These are phyloP conservation scores for Melipona quadrifasciata DNA, from an alignment of 1,140 invertebrate genomes.

Conservation along the genomic window DNA sequence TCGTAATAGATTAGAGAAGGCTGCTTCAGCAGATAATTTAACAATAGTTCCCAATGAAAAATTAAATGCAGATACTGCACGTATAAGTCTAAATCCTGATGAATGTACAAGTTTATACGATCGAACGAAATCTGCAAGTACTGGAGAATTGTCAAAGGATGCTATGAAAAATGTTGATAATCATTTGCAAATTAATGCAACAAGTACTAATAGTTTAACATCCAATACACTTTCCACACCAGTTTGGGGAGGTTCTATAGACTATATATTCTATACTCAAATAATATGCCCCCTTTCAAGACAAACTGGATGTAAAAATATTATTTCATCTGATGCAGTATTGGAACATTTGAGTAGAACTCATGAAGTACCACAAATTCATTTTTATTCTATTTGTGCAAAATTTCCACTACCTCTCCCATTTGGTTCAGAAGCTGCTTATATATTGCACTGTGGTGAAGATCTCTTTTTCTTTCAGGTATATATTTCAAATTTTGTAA, in stretches of 20 bases:
- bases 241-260: slow-evolving; percentile 75
- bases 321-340: slow-evolving; percentile 60
- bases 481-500: slow-evolving; percentile 18
- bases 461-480: slow-evolving; percentile 78
- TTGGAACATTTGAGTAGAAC: slow-evolving; percentile 71
- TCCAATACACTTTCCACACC: slow-evolving; percentile 62
- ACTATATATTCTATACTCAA: slow-evolving; percentile 68
- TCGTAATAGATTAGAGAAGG: slow-evolving; percentile 67
- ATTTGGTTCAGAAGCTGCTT: slow-evolving; percentile 69
- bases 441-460: slow-evolving; percentile 70
- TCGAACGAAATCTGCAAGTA: slow-evolving; percentile 77
- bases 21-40: slow-evolving; percentile 77
- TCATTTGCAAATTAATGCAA: slow-evolving; percentile 17
- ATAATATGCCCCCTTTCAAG: slow-evolving; percentile 72
- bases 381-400: slow-evolving; percentile 70
- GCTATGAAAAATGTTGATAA: slow-evolving; percentile 16
- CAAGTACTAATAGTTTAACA: slow-evolving; percentile 23
- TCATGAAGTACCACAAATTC: slow-evolving; percentile 72
- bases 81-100: slow-evolving; percentile 47
- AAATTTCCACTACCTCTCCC: slow-evolving; percentile 72
- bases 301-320: slow-evolving; percentile 64
- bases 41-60: slow-evolving; percentile 41
- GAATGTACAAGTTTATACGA: slow-evolving; percentile 65
- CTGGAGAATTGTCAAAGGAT: slow-evolving; percentile 72
- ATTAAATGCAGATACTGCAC: not conserved